Evolutionary conservation across 1,140 invertebrate genomes (phyloP).

Genomic region (Dinothrombium tinctorium): DNA sequence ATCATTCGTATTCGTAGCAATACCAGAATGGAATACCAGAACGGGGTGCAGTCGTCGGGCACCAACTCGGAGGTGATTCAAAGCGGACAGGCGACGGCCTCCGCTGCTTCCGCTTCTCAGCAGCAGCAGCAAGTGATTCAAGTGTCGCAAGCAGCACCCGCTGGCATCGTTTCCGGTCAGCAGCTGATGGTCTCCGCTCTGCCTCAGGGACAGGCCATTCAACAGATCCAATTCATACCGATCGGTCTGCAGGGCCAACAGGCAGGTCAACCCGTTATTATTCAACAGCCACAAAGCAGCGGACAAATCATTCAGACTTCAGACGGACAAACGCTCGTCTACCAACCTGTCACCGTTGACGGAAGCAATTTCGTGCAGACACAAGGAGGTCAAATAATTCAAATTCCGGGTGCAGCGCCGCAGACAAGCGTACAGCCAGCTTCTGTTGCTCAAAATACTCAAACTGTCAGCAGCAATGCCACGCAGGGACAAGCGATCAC

Average conservation of each 20-base stretch:
- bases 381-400: slow-evolving; percentile 20
- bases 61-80: too few species aligned
- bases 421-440: slow-evolving; percentile 8
- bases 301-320: slow-evolving; percentile 51
- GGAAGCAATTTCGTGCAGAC: slow-evolving; percentile 19
- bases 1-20: too few species aligned
- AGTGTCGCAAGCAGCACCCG: slow-evolving; percentile 22
- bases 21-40: too few species aligned
- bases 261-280: too few species aligned
- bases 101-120: too few species aligned
- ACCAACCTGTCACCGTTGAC: slow-evolving; percentile 46
- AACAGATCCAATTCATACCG: slow-evolving; percentile 37
- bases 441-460: slow-evolving; percentile 20
- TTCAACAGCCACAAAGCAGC: slow-evolving; percentile 30
- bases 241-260: slow-evolving; percentile 24
- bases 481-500: slow-evolving; percentile 31
- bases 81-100: too few species aligned
- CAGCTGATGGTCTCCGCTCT: slow-evolving; percentile 22
- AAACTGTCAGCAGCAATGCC: slow-evolving; percentile 21
- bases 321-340: slow-evolving; percentile 61
- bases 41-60: too few species aligned
- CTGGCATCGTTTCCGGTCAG: slow-evolving; percentile 22
- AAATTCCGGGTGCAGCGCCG: slow-evolving; percentile 18
- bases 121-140: slow-evolving; percentile 20
- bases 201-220: slow-evolving; percentile 29